Base-by-base conservation (phyloP, 2,888 invertebrate genomes). In the Heliconius cydno region DNA sequence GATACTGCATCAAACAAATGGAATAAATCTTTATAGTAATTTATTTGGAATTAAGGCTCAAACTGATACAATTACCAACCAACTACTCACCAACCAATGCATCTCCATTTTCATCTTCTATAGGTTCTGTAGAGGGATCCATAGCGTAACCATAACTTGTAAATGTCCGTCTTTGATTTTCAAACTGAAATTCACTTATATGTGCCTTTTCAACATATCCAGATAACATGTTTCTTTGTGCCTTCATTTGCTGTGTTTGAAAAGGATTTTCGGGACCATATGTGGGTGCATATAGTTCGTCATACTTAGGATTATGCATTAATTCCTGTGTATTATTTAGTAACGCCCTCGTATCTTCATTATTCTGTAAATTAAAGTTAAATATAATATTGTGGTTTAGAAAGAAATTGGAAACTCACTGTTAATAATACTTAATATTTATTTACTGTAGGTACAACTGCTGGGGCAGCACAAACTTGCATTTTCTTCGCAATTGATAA, bases 111-210 rank as follows among this genome's bases (percentile, higher is more conserved):
- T 88, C 91, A 2, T 92, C 92, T 0, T 88, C 89, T 0, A 85
- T 86, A 70, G 94, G 95, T 65, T 89, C 93, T 85, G 97, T 97
- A 0, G 98, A 98, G 0, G 99, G 99, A 94, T 99, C 99, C 82
- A 99, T 90, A 0, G 99, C 99, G 94, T 98, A 99, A 4, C 99
- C 99, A 88, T 97, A 99, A 89, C 98, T 99, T 63, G 97, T 97
- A 90, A 99, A 99, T 28, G 99, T 99, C 86, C 98, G 94, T 79
- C 99, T 96, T 89, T 99, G 99, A 90, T 98, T 98, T 91, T 99
- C 99, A 96, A 99, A 99, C 87, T 99, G 98, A 92, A 99, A 99
- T 86, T 98, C 98, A 92, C 98, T 99, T 75, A 99, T 97, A 90
- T 99, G 98, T 0, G 99, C 99, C 83, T 97, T 97, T 89, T 99